Evolutionary conservation across 1,140 invertebrate species (phyloP).

Genomic region (Xylocopa sonorina): DNA sequence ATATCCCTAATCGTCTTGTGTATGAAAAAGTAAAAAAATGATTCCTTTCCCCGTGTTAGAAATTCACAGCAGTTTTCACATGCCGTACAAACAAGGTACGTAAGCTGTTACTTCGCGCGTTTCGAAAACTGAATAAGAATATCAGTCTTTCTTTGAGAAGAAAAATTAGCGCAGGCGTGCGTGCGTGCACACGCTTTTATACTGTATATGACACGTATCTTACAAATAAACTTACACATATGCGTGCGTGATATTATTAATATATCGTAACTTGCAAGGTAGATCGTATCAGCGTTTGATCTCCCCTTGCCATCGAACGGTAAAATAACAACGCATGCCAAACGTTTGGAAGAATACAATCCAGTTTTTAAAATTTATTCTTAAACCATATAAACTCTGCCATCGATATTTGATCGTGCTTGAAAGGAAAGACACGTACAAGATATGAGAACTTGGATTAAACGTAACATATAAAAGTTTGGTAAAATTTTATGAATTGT

Average conservation of each 20-base stretch:
- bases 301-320: slow-evolving; percentile 24
- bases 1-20: slow-evolving; percentile 22
- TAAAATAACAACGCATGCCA: slow-evolving; percentile 33
- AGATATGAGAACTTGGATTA: neutral
- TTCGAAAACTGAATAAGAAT: slow-evolving; percentile 58
- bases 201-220: slow-evolving; percentile 51
- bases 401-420: slow-evolving; percentile 2
- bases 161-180: slow-evolving; percentile 45
- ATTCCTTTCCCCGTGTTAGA: slow-evolving; percentile 40
- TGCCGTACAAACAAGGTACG: slow-evolving; percentile 47
- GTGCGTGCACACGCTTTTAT: slow-evolving; percentile 28
- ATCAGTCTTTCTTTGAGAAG: slow-evolving; percentile 66
- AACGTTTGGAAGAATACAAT: slow-evolving; percentile 48
- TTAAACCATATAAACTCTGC: slow-evolving; percentile 27
- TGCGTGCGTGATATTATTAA: slow-evolving; percentile 46
- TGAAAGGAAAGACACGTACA: neutral
- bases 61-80: slow-evolving; percentile 43
- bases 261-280: slow-evolving; percentile 37
- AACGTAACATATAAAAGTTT: slow-evolving; percentile 6
- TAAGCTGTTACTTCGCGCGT: slow-evolving; percentile 38
- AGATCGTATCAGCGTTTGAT: slow-evolving; percentile 40
- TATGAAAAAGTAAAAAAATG: slow-evolving; percentile 60
- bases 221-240: slow-evolving; percentile 49
- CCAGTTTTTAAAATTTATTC: slow-evolving; percentile 13
- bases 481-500: neutral